Conservation (phyloP, 2,888 invertebrate species). For the Agriopis leucophaearia region DNA sequence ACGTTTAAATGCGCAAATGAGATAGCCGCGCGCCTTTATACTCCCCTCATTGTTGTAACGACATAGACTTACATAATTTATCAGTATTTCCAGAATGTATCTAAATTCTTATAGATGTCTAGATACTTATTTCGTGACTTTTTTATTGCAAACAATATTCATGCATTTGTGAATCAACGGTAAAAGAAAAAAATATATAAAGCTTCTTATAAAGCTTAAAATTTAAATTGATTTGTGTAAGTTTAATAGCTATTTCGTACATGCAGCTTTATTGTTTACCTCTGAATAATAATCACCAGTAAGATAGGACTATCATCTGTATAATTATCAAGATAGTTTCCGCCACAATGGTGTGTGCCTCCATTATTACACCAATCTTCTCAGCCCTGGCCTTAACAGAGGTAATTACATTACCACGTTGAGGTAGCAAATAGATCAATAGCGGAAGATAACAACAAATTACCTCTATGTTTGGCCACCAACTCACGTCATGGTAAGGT, state of each 20-base stretch:
- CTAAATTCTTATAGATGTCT: too few relatives aligned
- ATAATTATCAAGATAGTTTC: conserved; percentile 16
- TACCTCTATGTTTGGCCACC: too few relatives aligned
- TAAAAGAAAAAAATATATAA: too few relatives aligned
- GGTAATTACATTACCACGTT: conserved; percentile 19
- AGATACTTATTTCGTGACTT: too few relatives aligned
- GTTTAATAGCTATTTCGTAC: neutral
- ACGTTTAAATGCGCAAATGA: too few relatives aligned
- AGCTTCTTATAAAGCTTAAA: neutral
- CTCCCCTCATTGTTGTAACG: too few relatives aligned
- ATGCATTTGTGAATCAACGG: too few relatives aligned
- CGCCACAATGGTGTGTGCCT: conserved; percentile 14
- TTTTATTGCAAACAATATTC: too few relatives aligned
- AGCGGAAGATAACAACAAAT: conserved; percentile 15
- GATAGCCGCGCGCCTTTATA: too few relatives aligned
- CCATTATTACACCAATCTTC: conserved; percentile 24
- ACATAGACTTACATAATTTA: too few relatives aligned
- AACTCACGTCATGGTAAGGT: too few relatives aligned
- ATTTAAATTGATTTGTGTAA: neutral
- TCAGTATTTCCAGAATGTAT: too few relatives aligned
- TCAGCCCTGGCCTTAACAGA: conserved; percentile 2
- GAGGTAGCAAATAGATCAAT: conserved; percentile 19
- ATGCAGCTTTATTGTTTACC: conserved; percentile 1
- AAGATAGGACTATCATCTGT: conserved; percentile 6
- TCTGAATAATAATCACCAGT: neutral